Conservation (phyloP, 2,888 invertebrate genomes). For the Philhelius pedissequus region DNA sequence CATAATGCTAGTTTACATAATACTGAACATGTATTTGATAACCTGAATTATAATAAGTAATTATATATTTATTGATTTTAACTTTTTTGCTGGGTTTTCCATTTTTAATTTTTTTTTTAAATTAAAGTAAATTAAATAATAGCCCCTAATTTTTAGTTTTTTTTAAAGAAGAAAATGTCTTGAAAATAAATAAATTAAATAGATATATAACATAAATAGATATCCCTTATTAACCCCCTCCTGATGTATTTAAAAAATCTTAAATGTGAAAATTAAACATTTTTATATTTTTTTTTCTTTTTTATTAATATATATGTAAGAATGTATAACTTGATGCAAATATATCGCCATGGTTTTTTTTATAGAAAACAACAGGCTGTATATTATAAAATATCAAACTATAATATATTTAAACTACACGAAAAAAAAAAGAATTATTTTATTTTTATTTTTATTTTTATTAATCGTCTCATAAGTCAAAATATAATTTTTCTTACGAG, state of each 20-base stretch:
- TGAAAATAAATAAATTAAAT: neutral
- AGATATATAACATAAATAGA: neutral
- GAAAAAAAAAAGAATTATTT: too few relatives aligned
- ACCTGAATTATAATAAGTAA: too few relatives aligned
- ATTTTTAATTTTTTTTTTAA: neutral
- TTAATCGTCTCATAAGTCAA: neutral
- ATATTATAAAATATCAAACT: neutral
- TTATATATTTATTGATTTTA: too few relatives aligned
- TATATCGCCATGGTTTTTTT: neutral
- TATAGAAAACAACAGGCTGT: neutral
- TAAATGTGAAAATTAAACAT: neutral
- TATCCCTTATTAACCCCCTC: conserved; percentile 65
- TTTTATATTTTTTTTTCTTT: neutral
- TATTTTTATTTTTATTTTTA: neutral
- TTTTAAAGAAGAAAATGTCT: neutral
- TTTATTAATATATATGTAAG: neutral
- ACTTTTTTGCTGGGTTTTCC: neutral
- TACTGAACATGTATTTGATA: neutral
- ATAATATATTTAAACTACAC: neutral
- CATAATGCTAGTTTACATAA: neutral
- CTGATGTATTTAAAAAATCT: conserved; percentile 44
- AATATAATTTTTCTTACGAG: neutral
- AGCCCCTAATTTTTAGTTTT: neutral
- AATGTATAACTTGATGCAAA: neutral
- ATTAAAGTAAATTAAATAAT: neutral